Conservation (phyloP, 2,113 vertebrate species). For the Tympanuchus pallidicinctus region DNA sequence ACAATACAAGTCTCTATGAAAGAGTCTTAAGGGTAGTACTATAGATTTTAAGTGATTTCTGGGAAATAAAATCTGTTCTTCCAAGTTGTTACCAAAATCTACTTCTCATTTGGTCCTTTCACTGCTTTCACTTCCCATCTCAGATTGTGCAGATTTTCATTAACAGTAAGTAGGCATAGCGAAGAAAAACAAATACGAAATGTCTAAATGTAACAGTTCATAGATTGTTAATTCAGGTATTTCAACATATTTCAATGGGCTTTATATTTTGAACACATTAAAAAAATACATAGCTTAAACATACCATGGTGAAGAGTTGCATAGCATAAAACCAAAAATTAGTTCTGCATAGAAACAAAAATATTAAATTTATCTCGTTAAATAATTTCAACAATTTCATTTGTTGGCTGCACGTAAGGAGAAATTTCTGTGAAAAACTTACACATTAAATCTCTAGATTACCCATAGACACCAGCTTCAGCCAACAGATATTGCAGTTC, state of each 20-base stretch:
- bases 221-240: background rate
- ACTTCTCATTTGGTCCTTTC: background rate
- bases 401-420: background rate
- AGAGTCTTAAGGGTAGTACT: background rate
- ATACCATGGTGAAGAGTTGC: background rate
- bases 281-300: background rate
- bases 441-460: background rate
- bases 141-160: background rate
- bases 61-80: background rate
- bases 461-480: background rate
- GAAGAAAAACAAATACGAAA: background rate
- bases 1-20: background rate
- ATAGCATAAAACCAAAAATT: background rate
- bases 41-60: background rate
- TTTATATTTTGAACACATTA: background rate
- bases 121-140: background rate
- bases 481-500: background rate
- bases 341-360: background rate
- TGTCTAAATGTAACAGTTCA: background rate
- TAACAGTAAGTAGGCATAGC: background rate
- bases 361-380: background rate
- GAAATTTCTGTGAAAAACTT: background rate
- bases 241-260: background rate
- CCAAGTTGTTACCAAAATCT: background rate
- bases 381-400: background rate